Base-by-base conservation (phyloP, 2,113 vertebrate species). In the Aphyosemion australe region DNA sequence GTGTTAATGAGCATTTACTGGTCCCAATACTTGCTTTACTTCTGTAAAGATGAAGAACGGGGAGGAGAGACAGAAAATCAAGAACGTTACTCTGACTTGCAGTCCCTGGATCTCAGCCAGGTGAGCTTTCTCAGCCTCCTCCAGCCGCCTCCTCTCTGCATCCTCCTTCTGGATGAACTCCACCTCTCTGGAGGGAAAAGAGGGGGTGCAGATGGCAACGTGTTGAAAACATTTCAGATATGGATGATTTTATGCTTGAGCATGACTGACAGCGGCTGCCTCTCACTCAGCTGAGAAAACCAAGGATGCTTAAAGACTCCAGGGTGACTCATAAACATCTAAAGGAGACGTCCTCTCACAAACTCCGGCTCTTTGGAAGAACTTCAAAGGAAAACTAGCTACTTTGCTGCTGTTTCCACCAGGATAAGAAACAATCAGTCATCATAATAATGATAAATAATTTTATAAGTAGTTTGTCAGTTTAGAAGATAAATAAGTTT, bases 161-260 rank as follows among this genome's bases (percentile, higher is more conserved):
- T 99, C 96, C 75, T 99, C 96, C 76, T 94, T 95, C 87, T 97
- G 96, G 88, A 96, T 91, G 81, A 98, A 97, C 89, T 99, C 96
- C 75, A 96, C 88, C 88, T 99, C 97, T 92, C 97, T 99, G 86
- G 20, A 69, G 42, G 60, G 50, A 71, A 39, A 58, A 19, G 34
- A 67, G 61, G 47, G 37, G 46, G 49, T 51, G 32, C 45, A 54
- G 54, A 55, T 6, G 1, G 15, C 61, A 55, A 61, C 56, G 69
- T 60, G 61, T n/a, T 61, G 72, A 68, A 58, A 72, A 69, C 46
- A 53, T 26, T 48, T 55, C 14, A 19, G 20, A 47, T 61, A 16
- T 58, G 34, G 6, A 37, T 37, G 34, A 8, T 37, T 37, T 42
- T 9, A 42, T 42, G 10, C 26, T 26, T 5, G 26, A 26, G 5